phyloP scores from a whole-genome alignment of 2,797 vertebrate genomes.

The Rousettus madagascariensis region DNA sequence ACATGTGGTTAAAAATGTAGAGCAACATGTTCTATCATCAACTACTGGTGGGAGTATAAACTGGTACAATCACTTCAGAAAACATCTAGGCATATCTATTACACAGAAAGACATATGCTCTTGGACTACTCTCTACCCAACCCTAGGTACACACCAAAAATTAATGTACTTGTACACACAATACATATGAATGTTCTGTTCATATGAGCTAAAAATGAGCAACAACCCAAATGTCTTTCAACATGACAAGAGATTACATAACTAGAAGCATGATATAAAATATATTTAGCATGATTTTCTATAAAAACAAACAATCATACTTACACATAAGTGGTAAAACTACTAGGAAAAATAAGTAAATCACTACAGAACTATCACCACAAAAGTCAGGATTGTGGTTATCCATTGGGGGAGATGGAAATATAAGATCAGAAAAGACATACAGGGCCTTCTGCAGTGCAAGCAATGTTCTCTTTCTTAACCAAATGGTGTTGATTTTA shows the following conservation, averaged over 20 bases:
- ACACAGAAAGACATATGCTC: neutral
- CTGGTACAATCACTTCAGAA: neutral
- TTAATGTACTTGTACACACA: neutral
- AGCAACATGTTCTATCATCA: neutral
- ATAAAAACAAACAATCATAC: neutral
- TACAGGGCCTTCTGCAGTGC: neutral
- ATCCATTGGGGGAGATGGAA: neutral
- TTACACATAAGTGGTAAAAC: neutral
- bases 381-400: neutral
- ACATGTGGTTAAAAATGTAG: neutral
- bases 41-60: neutral
- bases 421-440: neutral
- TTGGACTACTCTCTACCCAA: neutral
- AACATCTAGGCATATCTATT: neutral
- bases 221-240: neutral
- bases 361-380: neutral
- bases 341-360: neutral
- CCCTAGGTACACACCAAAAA: neutral
- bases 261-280: neutral
- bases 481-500: neutral
- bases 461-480: neutral
- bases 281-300: neutral
- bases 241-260: neutral
- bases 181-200: neutral
- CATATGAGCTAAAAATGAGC: neutral